Evolutionary conservation across 2,113 vertebrate genomes (phyloP).

Genomic region (Crotophaga sulcirostris): DNA sequence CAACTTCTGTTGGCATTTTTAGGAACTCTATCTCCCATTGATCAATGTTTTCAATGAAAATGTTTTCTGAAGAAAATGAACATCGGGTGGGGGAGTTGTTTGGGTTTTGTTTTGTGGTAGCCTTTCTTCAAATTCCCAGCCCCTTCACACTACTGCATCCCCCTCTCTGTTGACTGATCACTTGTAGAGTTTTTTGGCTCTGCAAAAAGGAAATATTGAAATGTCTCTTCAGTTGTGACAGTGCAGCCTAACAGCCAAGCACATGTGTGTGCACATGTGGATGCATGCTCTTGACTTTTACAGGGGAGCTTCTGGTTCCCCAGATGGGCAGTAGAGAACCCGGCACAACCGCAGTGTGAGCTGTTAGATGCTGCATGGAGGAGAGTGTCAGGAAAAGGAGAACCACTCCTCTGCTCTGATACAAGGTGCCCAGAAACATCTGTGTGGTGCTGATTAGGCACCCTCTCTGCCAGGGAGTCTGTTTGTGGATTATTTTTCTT

Average conservation of each 20-base stretch:
- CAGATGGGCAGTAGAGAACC: neutral
- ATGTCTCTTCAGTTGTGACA: neutral
- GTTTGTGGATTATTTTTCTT: neutral
- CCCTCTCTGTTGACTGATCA: rapidly evolving
- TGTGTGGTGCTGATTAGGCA: neutral
- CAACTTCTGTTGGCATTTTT: neutral
- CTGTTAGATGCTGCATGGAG: neutral
- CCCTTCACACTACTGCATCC: neutral
- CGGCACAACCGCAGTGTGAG: rapidly evolving
- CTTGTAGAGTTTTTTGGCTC: neutral
- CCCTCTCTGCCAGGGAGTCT: neutral
- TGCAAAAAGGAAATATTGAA: neutral
- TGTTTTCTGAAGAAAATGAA: neutral
- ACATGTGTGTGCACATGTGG: neutral
- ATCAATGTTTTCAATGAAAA: neutral
- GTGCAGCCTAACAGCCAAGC: neutral
- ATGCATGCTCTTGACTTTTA: no score
- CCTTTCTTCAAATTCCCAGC: neutral
- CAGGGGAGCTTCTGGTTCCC: neutral
- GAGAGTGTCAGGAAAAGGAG: neutral
- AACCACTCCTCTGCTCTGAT: neutral
- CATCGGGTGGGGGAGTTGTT: neutral
- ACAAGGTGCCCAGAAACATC: neutral
- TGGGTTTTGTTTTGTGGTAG: neutral
- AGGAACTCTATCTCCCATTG: neutral